These are phyloP conservation scores for Biston betularia DNA, from an alignment of 2,888 invertebrate species.

Conservation along the genomic window DNA sequence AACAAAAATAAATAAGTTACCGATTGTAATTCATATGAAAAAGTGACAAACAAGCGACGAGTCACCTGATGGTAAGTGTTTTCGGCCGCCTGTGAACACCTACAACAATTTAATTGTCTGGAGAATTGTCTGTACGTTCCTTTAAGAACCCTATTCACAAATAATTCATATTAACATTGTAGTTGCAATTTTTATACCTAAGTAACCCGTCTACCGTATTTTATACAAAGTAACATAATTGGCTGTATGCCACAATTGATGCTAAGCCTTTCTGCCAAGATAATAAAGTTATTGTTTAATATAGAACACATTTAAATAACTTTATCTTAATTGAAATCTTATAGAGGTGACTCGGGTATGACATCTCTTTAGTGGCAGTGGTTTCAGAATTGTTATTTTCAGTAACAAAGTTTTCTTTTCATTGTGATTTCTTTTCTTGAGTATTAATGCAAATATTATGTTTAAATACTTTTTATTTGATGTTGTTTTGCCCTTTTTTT, in stretches of 20 bases:
- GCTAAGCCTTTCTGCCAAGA: slow-evolving; percentile 63
- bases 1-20: too few relatives aligned
- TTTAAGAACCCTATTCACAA: not conserved
- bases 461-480: not conserved
- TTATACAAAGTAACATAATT: not conserved
- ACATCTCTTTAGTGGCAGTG: slow-evolving; percentile 44
- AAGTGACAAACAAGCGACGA: too few relatives aligned
- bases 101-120: too few relatives aligned
- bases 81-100: too few relatives aligned
- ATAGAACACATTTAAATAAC: slow-evolving; percentile 67
- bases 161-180: not conserved
- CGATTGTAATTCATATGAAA: too few relatives aligned
- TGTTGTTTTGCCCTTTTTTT: not conserved
- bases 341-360: slow-evolving; percentile 41
- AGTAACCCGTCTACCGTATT: not conserved
- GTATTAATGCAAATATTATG: not conserved
- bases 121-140: too few relatives aligned
- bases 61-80: too few relatives aligned
- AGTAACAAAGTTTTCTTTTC: too few relatives aligned
- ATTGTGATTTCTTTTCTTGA: not conserved
- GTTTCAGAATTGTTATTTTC: slow-evolving; percentile 21
- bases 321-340: slow-evolving; percentile 73
- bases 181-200: not conserved
- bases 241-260: slow-evolving; percentile 36
- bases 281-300: slow-evolving; percentile 68